Percentiles rank a stretch among this genome's conserved stretches.
phyloP scores from a whole-genome alignment of 2,113 vertebrate species.

The Epinephelus moara region DNA sequence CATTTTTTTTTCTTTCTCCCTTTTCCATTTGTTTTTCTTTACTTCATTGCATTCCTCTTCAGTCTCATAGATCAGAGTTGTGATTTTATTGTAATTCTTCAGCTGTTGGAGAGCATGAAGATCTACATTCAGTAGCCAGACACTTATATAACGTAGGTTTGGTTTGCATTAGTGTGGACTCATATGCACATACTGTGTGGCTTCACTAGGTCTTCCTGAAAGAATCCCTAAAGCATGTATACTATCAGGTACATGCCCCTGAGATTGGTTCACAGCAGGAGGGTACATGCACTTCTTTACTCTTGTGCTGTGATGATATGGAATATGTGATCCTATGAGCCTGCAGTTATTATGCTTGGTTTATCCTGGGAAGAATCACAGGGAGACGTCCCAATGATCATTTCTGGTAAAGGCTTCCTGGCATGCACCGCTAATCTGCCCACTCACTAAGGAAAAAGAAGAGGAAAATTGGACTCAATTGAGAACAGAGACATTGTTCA shows the following conservation, averaged over 20 bases:
- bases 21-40: conserved; percentile 63
- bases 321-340: conserved; percentile 63
- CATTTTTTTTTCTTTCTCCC: conserved; percentile 43
- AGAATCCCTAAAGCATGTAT: conserved; percentile 50
- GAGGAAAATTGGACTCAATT: conserved; percentile 76
- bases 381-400: conserved; percentile 57
- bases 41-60: conserved; percentile 72
- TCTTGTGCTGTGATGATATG: conserved; percentile 52
- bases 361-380: conserved; percentile 64
- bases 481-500: conserved; percentile 77
- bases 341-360: conserved; percentile 54
- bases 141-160: conserved; percentile 69
- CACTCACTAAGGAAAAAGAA: conserved; percentile 69
- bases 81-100: conserved; percentile 54
- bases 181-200: conserved; percentile 44
- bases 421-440: conserved; percentile 71
- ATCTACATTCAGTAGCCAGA: conserved; percentile 60
- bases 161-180: conserved; percentile 66
- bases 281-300: conserved; percentile 35
- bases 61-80: conserved; percentile 61
- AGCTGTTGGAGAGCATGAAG: conserved; percentile 41
- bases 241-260: conserved; percentile 53
- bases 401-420: conserved; percentile 78
- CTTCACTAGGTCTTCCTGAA: conserved; percentile 47
- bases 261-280: conserved; percentile 73